phyloP scores from a whole-genome alignment of 2,888 invertebrate species.

The Scrobipalpa atriplicella region DNA sequence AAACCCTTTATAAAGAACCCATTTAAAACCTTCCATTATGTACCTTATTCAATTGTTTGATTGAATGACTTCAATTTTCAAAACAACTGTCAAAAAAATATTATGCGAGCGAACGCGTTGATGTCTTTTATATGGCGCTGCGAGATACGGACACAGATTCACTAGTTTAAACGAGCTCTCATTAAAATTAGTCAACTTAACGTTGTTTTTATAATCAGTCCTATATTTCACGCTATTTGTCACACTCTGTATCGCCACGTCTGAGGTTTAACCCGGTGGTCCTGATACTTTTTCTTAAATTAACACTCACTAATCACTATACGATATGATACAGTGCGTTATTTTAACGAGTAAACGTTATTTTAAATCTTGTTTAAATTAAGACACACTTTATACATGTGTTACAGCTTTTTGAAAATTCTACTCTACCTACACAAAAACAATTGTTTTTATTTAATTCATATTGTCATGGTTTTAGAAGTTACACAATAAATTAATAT shows the following conservation, averaged over 20 bases:
- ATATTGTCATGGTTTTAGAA: no score
- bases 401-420: no score
- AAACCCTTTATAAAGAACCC: no score
- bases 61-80: no score
- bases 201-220: not conserved
- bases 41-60: no score
- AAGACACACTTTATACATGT: no score
- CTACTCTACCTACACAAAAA: no score
- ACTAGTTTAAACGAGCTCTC: not conserved
- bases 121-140: not conserved
- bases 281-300: conserved; percentile 20
- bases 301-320: conserved; percentile 4
- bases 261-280: conserved; percentile 6
- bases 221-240: conserved; percentile 4
- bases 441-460: no score
- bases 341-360: not conserved
- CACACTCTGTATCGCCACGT: conserved; percentile 10
- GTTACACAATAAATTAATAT: no score
- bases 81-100: no score
- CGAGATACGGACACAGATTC: not conserved
- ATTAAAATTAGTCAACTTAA: not conserved
- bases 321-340: not conserved
- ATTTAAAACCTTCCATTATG: no score
- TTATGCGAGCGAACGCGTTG: conserved; percentile 6
- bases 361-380: no score